Base-by-base conservation (phyloP, 2,888 invertebrate genomes). In the Caenorhabditis drosophilae region DNA sequence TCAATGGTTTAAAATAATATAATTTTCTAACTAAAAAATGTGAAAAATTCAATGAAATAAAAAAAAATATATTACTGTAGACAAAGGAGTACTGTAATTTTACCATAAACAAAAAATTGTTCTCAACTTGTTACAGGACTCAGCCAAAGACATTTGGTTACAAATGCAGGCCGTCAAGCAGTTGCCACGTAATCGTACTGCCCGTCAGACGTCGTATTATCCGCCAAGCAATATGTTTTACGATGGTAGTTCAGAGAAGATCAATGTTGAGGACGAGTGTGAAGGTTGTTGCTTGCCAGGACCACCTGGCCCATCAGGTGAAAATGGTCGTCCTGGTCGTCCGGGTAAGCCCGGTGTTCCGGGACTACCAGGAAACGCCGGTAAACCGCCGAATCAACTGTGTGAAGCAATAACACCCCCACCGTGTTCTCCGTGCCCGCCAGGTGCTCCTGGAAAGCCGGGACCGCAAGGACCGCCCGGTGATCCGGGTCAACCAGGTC, bases 281-380 rank as follows among this genome's bases (percentile, higher is more conserved):
- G 50, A 52, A 2, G 56, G 47, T 7, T 66, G 66, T 38, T 66
- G 66, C 11, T 35, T 47, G 4, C 52, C 59, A 2, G 66, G 66
- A 0, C 25, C 56, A 2, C 56, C 55, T 0, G 66, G 71, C 0
- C 58, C 68, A 1, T 44, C 31, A 11, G 71, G 71, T 1, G 60
- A 58, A 35, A 38, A 61, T 7, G 71, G 70, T 0, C 51, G 64
- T 2, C 67, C 63, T 4, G 71, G 71, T 0, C 41, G 53, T 0
- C 66, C 66, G 3, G 66, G 66, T 4, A 59, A 59, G 18, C 67
- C 69, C 7, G 72, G 72, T 7, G 52, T 62, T 12, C 62, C 63
- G 4, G 72, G 72, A 20, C 16, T 67, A 12, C 67, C 64, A 0
- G 72, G 72, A 25, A 60, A 60, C 22, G 67, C 67, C 12, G 72